Base-by-base conservation (phyloP, 2,797 vertebrate genomes). In the Aulostomus chinensis region DNA sequence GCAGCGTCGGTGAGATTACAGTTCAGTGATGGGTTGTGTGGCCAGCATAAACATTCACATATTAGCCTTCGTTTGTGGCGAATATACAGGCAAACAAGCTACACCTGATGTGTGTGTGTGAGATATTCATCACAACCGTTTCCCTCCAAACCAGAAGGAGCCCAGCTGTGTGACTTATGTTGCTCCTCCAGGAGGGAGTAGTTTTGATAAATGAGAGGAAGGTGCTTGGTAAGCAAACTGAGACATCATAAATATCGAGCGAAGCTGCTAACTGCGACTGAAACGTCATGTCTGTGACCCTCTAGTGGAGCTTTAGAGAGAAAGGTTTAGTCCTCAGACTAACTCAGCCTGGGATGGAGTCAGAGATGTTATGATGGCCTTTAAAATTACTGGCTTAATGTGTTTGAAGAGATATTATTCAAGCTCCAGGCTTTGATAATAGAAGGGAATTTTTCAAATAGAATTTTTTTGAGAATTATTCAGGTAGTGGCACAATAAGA, bases 211-310 rank as follows among this genome's bases (percentile, higher is more conserved):
- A 89, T 81, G 61, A 50, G 47, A 8, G 20, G 56, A 71, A 70
- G 69, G 68, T 71, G 77, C 83, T 80, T 68, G 62, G 58, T 80
- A 83, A 83, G 82, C 80, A 83, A 73, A 80, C 42, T 28, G 58
- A 63, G 54, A 50, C 37, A 1, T 60, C 76, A 67, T 77, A 77
- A 78, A 81, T 81, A 75, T 70, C 53, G 38, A 29, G 15, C 58
- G 24, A 4, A 41, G 48, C 48, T 28, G 50, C 35, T 29, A 52
- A 25, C 9, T 43, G 46, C 2, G 10, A 24, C 40, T 67, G 35
- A 12, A 18, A 25, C 2, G 40, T 50, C 22, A 9, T 58, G 26
- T 57, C 24, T 48, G 40, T 58, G 84, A 80, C 80, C 74, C 61
- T n/a, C 86, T 86, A 50, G 70, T 78, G 85, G 82, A 73, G 47